These are phyloP conservation scores for Phortica okadai DNA, from an alignment of 2,888 invertebrate species.

Conservation along the genomic window DNA sequence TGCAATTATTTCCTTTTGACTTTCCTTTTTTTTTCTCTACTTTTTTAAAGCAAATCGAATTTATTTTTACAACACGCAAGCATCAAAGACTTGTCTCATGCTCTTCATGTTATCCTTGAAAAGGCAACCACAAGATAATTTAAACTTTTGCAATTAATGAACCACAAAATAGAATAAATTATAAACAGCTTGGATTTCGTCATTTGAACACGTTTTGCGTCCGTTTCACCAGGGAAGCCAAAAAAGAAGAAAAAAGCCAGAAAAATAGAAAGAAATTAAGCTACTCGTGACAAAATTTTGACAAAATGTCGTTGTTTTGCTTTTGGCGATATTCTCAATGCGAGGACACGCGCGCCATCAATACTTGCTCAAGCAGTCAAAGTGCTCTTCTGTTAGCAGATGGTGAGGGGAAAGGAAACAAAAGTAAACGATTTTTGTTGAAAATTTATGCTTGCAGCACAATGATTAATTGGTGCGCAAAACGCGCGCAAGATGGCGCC, in stretches of 20 bases:
- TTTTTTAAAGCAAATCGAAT: constrained; percentile 1
- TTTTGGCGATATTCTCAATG: constrained; percentile 29
- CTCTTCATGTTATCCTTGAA: background rate
- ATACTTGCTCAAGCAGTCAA: constrained; percentile 39
- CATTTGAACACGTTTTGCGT: constrained; percentile 14
- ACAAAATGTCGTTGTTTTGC: background rate
- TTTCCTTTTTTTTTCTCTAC: background rate
- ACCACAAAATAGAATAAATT: constrained; percentile 50
- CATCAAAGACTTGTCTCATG: constrained; percentile 2
- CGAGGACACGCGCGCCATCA: constrained; percentile 9
- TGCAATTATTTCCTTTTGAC: background rate
- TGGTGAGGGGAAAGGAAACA: background rate
- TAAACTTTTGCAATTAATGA: constrained; percentile 45
- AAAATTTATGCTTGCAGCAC: constrained; percentile 42
- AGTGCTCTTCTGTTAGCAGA: background rate
- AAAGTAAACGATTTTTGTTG: constrained; percentile 21
- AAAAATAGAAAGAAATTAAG: background rate
- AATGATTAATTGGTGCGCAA: constrained; percentile 61
- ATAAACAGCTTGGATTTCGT: constrained; percentile 27
- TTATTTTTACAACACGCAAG: background rate
- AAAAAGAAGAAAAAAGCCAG: background rate
- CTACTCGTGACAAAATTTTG: constrained; percentile 3
- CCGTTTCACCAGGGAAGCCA: background rate
- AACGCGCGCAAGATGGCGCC: constrained; percentile 46
- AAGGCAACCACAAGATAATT: constrained; percentile 5